Conservation (phyloP, 2,888 invertebrate genomes). For the Drosophila stalkeri region DNA sequence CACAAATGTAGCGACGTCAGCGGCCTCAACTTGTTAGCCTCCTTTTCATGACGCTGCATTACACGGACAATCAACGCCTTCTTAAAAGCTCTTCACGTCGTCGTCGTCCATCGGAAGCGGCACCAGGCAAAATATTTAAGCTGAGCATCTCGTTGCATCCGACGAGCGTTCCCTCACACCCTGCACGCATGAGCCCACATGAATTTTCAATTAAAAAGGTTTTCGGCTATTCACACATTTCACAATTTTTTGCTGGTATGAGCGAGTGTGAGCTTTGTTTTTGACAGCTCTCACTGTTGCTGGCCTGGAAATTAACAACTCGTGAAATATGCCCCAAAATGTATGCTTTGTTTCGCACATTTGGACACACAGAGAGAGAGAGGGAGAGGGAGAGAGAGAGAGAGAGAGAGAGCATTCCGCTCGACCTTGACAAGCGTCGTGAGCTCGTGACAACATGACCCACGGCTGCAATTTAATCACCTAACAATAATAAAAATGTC, state of each 20-base stretch:
- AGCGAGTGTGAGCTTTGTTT: conserved; percentile 12
- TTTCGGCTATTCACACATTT: conserved; percentile 41
- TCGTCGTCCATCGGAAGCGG: conserved; percentile 38
- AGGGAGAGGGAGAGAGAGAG: background rate
- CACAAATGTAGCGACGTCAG: conserved; percentile 43
- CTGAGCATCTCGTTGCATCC: conserved; percentile 43
- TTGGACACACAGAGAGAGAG: conserved; percentile 2
- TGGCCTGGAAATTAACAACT: conserved; percentile 67
- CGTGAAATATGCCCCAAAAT: conserved; percentile 69
- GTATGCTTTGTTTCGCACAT: conserved; percentile 57
- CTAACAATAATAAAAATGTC: conserved; percentile 43
- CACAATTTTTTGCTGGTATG: conserved; percentile 8
- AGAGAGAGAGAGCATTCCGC: background rate
- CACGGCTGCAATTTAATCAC: conserved; percentile 72
- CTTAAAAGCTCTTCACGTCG: conserved; percentile 45
- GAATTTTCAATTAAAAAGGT: conserved; percentile 73
- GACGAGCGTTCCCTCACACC: background rate
- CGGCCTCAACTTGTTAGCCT: conserved; percentile 75
- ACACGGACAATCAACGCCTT: conserved; percentile 73
- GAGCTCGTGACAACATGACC: conserved; percentile 42
- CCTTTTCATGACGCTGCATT: conserved; percentile 62
- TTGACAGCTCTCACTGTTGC: conserved; percentile 41
- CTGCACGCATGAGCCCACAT: conserved; percentile 37
- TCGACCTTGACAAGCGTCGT: conserved; percentile 53
- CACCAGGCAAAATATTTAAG: conserved; percentile 68